These are phyloP conservation scores for Acyrthosiphon pisum DNA, from an alignment of 1,140 invertebrate species.

Conservation along the genomic window DNA sequence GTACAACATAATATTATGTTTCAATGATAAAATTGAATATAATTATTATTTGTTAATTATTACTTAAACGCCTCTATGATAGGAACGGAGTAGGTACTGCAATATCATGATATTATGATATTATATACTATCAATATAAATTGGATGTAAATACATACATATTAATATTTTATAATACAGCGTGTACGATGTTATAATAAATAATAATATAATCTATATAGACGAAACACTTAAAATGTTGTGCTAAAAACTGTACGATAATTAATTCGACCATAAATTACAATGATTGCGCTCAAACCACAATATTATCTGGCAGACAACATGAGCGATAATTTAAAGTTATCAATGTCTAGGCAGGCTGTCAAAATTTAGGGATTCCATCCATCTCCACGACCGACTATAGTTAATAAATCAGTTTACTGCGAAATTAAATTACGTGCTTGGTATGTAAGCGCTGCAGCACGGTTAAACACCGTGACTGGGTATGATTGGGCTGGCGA, in stretches of 20 bases:
- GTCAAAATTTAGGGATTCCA: slow-evolving; percentile 38
- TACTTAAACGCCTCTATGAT: too few relatives aligned
- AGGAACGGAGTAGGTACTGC: too few relatives aligned
- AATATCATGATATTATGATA: too few relatives aligned
- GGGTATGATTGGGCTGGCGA: not conserved
- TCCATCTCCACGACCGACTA: not conserved
- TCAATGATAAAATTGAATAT: too few relatives aligned
- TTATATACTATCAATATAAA: too few relatives aligned
- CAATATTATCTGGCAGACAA: not conserved
- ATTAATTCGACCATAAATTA: slow-evolving; percentile 19
- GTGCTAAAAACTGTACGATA: not conserved
- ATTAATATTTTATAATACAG: too few relatives aligned
- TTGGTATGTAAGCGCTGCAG: slow-evolving; percentile 16
- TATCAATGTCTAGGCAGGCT: slow-evolving; percentile 19
- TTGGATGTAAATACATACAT: too few relatives aligned
- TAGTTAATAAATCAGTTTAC: slow-evolving; percentile 40
- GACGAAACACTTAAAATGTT: not conserved
- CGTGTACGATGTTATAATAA: too few relatives aligned
- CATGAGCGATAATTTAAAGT: slow-evolving; percentile 27
- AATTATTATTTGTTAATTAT: too few relatives aligned
- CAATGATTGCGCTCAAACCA: not conserved
- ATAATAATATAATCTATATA: too few relatives aligned
- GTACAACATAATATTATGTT: too few relatives aligned
- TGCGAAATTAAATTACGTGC: slow-evolving; percentile 31
- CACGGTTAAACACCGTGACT: not conserved